These are phyloP conservation scores for Hippocampus abdominalis DNA, from an alignment of 2,113 vertebrate genomes.

Conservation along the genomic window DNA sequence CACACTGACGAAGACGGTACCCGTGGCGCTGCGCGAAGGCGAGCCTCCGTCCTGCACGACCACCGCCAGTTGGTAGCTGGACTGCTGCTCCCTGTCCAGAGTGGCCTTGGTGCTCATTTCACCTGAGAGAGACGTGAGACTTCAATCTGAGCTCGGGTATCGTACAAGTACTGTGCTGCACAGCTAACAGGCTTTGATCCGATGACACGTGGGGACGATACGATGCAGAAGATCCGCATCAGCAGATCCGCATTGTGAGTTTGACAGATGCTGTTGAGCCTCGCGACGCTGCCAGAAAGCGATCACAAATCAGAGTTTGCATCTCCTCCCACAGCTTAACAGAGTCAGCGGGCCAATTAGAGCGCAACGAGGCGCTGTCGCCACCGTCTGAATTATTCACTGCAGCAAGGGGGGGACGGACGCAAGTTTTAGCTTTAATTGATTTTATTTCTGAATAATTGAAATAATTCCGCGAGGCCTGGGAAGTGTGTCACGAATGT, in stretches of 20 bases:
- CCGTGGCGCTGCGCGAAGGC: conserved; percentile 84
- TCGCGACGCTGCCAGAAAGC: conserved; percentile 26
- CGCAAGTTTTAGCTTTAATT: background rate
- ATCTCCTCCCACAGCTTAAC: conserved; percentile 41
- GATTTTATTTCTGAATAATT: background rate
- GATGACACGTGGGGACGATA: background rate
- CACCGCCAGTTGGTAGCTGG: conserved; percentile 87
- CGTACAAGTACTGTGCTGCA: background rate
- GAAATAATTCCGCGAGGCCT: background rate
- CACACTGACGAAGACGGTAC: conserved; percentile 85
- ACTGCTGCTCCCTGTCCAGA: conserved; percentile 90
- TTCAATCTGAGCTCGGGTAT: background rate
- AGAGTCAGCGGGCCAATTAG: conserved; percentile 56
- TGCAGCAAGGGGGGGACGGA: background rate
- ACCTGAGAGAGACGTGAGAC: conserved; percentile 65
- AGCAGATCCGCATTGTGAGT: conserved; percentile 6
- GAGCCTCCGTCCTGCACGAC: conserved; percentile 89
- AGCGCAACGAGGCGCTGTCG: conserved; percentile 43
- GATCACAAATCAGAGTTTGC: conserved; percentile 37
- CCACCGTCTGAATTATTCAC: conserved; percentile 46
- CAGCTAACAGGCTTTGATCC: background rate
- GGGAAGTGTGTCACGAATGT: background rate
- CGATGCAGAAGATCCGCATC: background rate
- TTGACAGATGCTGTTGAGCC: conserved; percentile 33
- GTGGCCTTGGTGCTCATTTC: conserved; percentile 84